A percentile compares a stretch with the other conserved stretches of the same genome.
Evolutionary conservation across 2,888 invertebrate species (phyloP).

Genomic region (Physocephala rufipes): DNA sequence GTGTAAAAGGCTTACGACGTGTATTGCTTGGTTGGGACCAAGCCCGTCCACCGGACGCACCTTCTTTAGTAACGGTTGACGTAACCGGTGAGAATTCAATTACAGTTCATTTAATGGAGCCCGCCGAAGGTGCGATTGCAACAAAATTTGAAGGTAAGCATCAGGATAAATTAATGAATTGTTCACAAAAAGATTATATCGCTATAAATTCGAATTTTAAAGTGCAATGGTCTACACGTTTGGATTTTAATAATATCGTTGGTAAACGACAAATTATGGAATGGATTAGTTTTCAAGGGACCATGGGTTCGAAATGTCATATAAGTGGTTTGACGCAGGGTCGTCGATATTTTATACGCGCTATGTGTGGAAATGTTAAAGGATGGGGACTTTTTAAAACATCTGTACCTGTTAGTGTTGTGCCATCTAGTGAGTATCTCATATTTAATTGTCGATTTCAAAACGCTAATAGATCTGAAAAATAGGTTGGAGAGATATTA

Average conservation of each 20-base stretch:
- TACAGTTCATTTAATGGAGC: slow-evolving; percentile 74
- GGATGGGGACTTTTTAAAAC: slow-evolving; percentile 84
- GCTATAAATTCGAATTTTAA: slow-evolving; percentile 44
- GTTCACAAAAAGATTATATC: too few relatives aligned
- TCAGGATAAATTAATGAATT: too few relatives aligned
- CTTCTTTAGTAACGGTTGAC: slow-evolving; percentile 78
- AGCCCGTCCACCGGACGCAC: slow-evolving; percentile 82
- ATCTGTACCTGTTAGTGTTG: slow-evolving; percentile 84
- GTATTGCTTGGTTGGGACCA: slow-evolving; percentile 90
- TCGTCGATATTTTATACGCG: slow-evolving; percentile 87
- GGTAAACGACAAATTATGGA: slow-evolving; percentile 82
- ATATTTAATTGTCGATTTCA: not conserved
- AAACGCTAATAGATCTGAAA: not conserved
- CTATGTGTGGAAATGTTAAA: slow-evolving; percentile 91
- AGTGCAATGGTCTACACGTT: slow-evolving; percentile 94
- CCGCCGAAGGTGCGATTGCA: slow-evolving; percentile 81
- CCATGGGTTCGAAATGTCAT: slow-evolving; percentile 67
- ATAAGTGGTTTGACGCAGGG: slow-evolving; percentile 84
- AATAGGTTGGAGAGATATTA: slow-evolving; percentile 86
- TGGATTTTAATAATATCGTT: slow-evolving; percentile 83
- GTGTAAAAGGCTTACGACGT: slow-evolving; percentile 67
- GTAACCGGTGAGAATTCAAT: slow-evolving; percentile 73
- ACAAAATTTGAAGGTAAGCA: slow-evolving; percentile 89
- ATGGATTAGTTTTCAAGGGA: slow-evolving; percentile 65
- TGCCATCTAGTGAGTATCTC: slow-evolving; percentile 84